These are phyloP conservation scores for Aix galericulata DNA, from an alignment of 2,113 vertebrate species.

Conservation along the genomic window DNA sequence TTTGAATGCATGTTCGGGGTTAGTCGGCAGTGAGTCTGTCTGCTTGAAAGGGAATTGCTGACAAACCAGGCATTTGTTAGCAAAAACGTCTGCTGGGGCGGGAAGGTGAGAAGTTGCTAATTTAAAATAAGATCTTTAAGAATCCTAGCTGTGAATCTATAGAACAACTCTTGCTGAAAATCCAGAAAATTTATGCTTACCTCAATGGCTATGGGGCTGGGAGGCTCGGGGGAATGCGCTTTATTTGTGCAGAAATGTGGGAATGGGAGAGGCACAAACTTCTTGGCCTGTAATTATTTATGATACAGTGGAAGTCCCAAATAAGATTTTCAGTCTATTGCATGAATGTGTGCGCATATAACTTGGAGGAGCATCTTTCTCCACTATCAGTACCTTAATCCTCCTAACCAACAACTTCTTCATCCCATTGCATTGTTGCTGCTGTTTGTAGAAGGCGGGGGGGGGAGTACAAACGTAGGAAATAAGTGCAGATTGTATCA, in stretches of 20 bases:
- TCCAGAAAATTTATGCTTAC: background rate
- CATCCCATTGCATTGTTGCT: background rate
- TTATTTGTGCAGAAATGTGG: background rate
- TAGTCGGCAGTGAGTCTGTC: background rate
- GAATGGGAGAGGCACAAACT: background rate
- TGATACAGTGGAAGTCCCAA: background rate
- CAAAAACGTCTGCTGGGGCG: constrained; percentile 11
- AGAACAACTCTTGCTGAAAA: background rate
- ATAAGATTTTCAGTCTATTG: background rate
- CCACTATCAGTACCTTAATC: background rate
- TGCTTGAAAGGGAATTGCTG: constrained; percentile 35
- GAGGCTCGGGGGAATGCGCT: background rate
- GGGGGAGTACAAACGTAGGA: background rate
- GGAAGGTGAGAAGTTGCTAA: constrained; percentile 44
- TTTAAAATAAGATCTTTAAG: constrained; percentile 26
- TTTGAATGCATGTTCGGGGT: background rate
- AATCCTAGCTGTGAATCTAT: background rate
- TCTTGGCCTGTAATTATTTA: background rate
- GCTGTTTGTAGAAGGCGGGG: background rate
- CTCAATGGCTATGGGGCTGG: background rate
- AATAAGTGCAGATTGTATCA: background rate
- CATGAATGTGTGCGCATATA: background rate
- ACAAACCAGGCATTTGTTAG: constrained; percentile 13
- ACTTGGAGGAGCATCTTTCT: background rate
- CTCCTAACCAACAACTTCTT: background rate